phyloP scores from a whole-genome alignment of 1,140 invertebrate genomes.

The Drosophila pseudoobscura region DNA sequence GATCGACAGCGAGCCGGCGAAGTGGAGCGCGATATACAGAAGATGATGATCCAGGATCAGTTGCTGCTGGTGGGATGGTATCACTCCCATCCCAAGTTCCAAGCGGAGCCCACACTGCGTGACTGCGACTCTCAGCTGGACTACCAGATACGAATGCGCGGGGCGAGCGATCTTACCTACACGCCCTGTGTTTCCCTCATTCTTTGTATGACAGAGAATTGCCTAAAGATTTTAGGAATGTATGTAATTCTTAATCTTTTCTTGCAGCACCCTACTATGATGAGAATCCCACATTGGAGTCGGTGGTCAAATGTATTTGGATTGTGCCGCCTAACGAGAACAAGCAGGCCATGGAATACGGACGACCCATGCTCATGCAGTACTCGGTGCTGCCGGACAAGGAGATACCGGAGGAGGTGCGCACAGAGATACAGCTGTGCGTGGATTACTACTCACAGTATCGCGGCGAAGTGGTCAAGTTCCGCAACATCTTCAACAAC shows the following conservation, averaged over 20 bases:
- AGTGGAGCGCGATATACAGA: constrained; percentile 92
- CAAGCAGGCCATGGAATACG: constrained; percentile 92
- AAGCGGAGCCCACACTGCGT: constrained; percentile 93
- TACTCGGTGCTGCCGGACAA: constrained; percentile 93
- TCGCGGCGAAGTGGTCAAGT: constrained; percentile 91
- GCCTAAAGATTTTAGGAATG: background rate
- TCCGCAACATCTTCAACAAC: constrained; percentile 89
- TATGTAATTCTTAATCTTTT: constrained; percentile 59
- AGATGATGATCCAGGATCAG: constrained; percentile 91
- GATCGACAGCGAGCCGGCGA: constrained; percentile 89
- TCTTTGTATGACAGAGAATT: constrained; percentile 87
- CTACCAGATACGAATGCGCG: constrained; percentile 97
- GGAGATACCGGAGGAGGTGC: constrained; percentile 91
- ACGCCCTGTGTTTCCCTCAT: constrained; percentile 96
- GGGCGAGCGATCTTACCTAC: constrained; percentile 93
- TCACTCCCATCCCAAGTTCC: constrained; percentile 96
- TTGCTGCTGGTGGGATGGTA: constrained; percentile 96
- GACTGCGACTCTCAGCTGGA: constrained; percentile 97
- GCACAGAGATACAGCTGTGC: constrained; percentile 93
- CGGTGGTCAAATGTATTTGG: constrained; percentile 95
- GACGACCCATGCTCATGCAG: constrained; percentile 94
- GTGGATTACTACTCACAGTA: constrained; percentile 92
- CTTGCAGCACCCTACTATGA: constrained; percentile 93
- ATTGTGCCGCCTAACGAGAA: constrained; percentile 96
- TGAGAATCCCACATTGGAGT: constrained; percentile 90